phyloP scores from a whole-genome alignment of 2,888 invertebrate genomes.

The Phengaris arion region DNA sequence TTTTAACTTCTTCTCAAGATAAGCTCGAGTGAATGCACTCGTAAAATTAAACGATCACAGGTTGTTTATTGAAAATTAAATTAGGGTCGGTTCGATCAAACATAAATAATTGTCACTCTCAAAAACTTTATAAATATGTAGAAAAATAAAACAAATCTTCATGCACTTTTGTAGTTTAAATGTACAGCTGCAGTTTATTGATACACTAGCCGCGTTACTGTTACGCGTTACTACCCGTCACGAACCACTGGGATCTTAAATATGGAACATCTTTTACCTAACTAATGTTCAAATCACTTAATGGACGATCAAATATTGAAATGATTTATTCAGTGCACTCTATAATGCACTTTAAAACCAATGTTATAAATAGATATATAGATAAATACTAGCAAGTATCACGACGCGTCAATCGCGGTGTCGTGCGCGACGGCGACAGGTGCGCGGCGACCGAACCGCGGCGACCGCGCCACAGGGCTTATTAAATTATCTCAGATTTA shows the following conservation, averaged over 20 bases:
- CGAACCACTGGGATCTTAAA: neutral
- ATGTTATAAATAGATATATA: neutral
- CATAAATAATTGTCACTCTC: neutral
- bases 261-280: neutral
- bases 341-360: neutral
- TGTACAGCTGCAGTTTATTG: neutral
- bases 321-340: neutral
- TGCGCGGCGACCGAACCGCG: slow-evolving; percentile 45
- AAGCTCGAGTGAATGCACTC: neutral
- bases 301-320: neutral
- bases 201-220: neutral
- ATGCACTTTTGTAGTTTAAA: neutral
- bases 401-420: slow-evolving; percentile 41
- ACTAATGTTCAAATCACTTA: neutral
- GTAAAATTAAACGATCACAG: slow-evolving; percentile 16
- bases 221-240: neutral
- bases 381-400: slow-evolving; percentile 41
- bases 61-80: slow-evolving; percentile 5
- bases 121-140: neutral
- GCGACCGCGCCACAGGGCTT: neutral
- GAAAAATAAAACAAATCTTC: neutral
- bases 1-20: slow-evolving; percentile 10
- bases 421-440: slow-evolving; percentile 54
- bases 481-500: slow-evolving; percentile 26
- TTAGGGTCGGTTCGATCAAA: neutral